Evolutionary conservation across 1,140 invertebrate genomes (phyloP).

Genomic region (Hyphantria cunea): DNA sequence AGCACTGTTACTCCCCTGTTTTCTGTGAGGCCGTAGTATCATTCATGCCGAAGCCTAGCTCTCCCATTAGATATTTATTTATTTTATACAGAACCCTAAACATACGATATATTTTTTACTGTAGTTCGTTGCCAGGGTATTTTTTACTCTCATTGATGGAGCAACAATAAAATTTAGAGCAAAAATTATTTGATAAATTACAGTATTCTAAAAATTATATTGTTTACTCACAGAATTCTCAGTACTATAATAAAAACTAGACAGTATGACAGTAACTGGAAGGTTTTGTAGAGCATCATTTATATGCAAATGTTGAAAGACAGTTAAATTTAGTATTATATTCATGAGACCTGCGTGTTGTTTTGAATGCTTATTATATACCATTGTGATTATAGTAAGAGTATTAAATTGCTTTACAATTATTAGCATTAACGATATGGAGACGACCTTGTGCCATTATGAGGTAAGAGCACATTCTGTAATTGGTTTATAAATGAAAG

Average conservation of each 20-base stretch:
- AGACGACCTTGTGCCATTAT: too few species aligned
- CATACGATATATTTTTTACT: constrained; percentile 2
- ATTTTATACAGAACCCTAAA: constrained; percentile 15
- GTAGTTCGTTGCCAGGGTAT: constrained; percentile 37
- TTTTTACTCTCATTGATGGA: constrained; percentile 15
- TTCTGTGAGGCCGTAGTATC: too few species aligned
- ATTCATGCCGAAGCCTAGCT: too few species aligned
- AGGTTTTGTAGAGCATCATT: neutral
- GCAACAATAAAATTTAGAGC: constrained; percentile 59
- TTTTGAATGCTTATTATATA: too few species aligned
- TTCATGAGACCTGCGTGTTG: too few species aligned
- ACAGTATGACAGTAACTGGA: neutral
- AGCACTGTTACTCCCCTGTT: too few species aligned
- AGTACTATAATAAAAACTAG: constrained; percentile 8
- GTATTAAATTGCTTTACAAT: too few species aligned
- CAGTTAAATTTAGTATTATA: neutral
- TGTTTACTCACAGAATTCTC: constrained; percentile 17
- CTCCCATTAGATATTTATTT: too few species aligned
- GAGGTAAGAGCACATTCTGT: too few species aligned
- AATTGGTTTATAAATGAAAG: too few species aligned
- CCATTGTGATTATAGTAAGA: too few species aligned
- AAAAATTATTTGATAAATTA: constrained; percentile 32
- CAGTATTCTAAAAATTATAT: constrained; percentile 1
- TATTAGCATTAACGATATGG: too few species aligned
- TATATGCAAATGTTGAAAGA: neutral